Base-by-base conservation (phyloP, 2,888 invertebrate species). In the Cryptosula pallasiana region DNA sequence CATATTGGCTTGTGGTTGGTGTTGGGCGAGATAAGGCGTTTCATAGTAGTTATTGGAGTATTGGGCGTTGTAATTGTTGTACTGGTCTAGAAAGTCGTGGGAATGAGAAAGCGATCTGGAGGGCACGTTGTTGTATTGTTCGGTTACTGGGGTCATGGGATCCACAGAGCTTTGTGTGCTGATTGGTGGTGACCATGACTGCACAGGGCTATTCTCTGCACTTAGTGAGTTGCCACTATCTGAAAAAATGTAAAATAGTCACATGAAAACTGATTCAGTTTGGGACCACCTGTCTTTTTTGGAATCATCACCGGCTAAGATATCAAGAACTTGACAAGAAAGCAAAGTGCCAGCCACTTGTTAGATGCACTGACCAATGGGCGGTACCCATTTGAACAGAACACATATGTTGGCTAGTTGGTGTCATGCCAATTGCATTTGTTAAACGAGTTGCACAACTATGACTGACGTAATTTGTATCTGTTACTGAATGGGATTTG, bases 181-280 rank as follows among this genome's bases (percentile, higher is more conserved):
- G 3, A 63, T 32, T 27, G 63, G 32, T 63, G 63, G 63, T 29
- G 63, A 63, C 63, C 63, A 63, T 9, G 32, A 63, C 27, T 63
- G 63, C 13, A 32, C 32, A 29, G 63, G 63, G 27, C 63, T 63
- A 32, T 63, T 63, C 9, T 63, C 27, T 3, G 63, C 27, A 32
- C 63, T 63, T 32, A 63, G 13, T 25, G 63, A 9, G 27, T 13
- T 32, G 2, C 27, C 63, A 63, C 32, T 63, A 9, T 63, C 63
- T 63, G 32, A 20, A 55, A n/a, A 45, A 16, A 45, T 13, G 9
- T 13, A 20, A 45, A 45, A 20, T 9, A 45, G 20, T 45, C 9
- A 20, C 45, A 45, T 45, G 45, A 45, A 20, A 45, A 45, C 20
- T 13, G n/a, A n/a, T n/a, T n/a, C n/a, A n/a, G n/a, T n/a, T n/a